These are phyloP conservation scores for Uromys caudimaculatus DNA, from an alignment of 2,797 vertebrate species.

Conservation along the genomic window DNA sequence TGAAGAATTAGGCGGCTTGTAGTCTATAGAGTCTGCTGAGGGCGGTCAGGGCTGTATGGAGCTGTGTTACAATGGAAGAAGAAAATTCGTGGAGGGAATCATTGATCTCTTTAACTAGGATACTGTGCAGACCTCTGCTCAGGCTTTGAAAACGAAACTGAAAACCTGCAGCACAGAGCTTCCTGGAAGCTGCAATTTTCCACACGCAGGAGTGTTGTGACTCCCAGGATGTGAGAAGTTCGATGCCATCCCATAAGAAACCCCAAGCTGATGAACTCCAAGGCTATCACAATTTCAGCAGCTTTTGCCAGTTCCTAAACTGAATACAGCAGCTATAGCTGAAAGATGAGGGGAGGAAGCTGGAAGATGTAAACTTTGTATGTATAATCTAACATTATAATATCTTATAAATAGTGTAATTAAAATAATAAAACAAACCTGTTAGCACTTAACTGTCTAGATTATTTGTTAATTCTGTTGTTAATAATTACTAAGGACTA, in stretches of 20 bases:
- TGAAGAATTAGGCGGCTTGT: neutral
- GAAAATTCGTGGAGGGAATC: neutral
- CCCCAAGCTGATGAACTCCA: fast-evolving
- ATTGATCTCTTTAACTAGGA: neutral
- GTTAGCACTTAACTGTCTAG: neutral
- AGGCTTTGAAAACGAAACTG: neutral
- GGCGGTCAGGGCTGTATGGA: neutral
- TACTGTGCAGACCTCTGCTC: neutral
- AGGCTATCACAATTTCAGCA: fast-evolving
- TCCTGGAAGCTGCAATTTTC: too few relatives aligned
- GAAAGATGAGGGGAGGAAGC: neutral
- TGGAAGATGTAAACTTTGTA: neutral
- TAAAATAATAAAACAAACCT: neutral
- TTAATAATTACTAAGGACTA: neutral
- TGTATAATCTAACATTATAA: neutral
- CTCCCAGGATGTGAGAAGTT: neutral
- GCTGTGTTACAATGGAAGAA: neutral
- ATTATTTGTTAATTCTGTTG: neutral
- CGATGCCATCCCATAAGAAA: fast-evolving
- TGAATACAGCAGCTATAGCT: neutral
- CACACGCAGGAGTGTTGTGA: neutral
- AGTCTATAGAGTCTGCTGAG: neutral
- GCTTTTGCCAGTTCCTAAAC: neutral
- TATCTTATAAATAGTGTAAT: neutral
- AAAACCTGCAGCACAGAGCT: neutral